These are phyloP conservation scores for Diorhabda elongata DNA, from an alignment of 1,140 invertebrate genomes.

Conservation along the genomic window DNA sequence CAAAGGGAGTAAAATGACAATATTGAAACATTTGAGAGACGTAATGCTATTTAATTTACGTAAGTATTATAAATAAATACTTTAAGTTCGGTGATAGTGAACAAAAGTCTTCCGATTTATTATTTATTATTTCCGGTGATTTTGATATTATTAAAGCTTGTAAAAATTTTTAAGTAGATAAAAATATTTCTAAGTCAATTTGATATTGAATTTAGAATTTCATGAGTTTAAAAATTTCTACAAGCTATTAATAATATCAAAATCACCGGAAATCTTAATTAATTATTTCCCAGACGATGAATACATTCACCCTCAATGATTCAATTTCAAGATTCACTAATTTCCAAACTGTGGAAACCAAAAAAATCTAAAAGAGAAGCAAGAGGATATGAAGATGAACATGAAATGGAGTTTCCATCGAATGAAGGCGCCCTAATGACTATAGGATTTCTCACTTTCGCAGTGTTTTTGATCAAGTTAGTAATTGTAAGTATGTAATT, in stretches of 20 bases:
- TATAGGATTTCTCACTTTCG: slow-evolving; percentile 77
- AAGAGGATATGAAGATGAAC: slow-evolving; percentile 44
- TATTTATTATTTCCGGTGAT: too few relatives aligned
- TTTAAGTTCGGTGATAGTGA: too few relatives aligned
- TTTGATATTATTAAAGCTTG: too few relatives aligned
- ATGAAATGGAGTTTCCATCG: slow-evolving; percentile 68
- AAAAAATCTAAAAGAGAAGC: slow-evolving; percentile 36
- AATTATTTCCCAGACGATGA: too few relatives aligned
- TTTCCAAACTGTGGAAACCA: slow-evolving; percentile 38
- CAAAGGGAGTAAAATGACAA: slow-evolving; percentile 55
- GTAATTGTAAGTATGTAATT: slow-evolving; percentile 61
- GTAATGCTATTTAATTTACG: slow-evolving; percentile 55
- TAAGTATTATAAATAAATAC: slow-evolving; percentile 40
- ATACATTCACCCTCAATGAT: too few relatives aligned
- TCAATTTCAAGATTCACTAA: slow-evolving; percentile 34
- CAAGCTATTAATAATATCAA: too few relatives aligned
- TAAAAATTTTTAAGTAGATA: too few relatives aligned
- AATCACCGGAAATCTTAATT: too few relatives aligned
- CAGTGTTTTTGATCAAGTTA: slow-evolving; percentile 75
- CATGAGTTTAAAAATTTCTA: too few relatives aligned
- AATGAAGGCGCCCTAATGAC: slow-evolving; percentile 73
- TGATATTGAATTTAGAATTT: too few relatives aligned
- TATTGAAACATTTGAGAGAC: slow-evolving; percentile 53
- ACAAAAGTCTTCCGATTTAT: too few relatives aligned
- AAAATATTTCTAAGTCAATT: too few relatives aligned